Evolutionary conservation across 2,113 vertebrate genomes (phyloP).

Genomic region (Entomyzon cyanotis): DNA sequence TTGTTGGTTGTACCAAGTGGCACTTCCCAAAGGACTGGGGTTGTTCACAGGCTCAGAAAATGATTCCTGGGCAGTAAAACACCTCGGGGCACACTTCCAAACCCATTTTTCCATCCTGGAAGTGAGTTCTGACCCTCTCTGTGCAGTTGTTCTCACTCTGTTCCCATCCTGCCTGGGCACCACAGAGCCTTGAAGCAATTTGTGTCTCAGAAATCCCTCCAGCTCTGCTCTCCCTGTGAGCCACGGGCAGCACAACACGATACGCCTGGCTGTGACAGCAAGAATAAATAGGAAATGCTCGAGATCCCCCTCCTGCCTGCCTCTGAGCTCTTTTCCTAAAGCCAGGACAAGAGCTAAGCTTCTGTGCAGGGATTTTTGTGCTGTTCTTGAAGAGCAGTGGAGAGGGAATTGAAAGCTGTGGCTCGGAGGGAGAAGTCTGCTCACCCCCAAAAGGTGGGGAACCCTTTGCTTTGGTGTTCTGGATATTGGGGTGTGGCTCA

Average conservation of each 20-base stretch:
- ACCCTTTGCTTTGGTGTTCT: neutral
- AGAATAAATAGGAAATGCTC: neutral
- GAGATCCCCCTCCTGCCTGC: neutral
- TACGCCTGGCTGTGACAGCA: neutral
- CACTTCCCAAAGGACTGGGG: neutral
- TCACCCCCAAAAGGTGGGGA: neutral
- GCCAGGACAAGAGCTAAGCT: neutral
- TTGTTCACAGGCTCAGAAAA: neutral
- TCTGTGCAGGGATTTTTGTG: neutral
- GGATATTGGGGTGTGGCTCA: rapidly evolving
- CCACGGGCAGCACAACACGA: neutral
- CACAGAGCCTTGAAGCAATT: neutral
- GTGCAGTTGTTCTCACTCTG: neutral
- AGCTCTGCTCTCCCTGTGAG: neutral
- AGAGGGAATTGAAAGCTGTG: neutral
- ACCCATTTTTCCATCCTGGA: neutral
- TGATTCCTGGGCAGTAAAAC: neutral
- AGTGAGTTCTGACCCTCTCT: neutral
- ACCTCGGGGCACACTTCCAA: too few relatives aligned
- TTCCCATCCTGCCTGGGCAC: neutral
- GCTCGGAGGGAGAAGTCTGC: neutral
- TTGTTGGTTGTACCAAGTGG: neutral
- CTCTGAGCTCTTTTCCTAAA: neutral
- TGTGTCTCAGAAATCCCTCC: neutral
- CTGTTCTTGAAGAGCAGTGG: neutral